Conservation (phyloP, 2,113 vertebrate species). For the Seriola quinqueradiata region DNA sequence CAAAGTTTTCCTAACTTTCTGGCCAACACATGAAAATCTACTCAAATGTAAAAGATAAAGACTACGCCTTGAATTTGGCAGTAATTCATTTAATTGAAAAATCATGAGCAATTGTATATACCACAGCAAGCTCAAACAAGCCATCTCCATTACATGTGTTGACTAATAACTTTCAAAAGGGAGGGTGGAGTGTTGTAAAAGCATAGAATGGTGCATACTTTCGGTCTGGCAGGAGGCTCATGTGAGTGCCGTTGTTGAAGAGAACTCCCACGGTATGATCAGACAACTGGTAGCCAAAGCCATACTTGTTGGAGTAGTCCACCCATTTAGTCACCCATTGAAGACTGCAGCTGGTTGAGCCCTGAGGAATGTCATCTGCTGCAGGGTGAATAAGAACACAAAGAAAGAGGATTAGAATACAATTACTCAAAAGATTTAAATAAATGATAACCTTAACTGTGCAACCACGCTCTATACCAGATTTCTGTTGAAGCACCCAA, state of each 20-base stretch:
- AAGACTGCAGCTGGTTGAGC: conserved; percentile 88
- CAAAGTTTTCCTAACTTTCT: neutral
- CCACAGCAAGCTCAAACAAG: conserved; percentile 45
- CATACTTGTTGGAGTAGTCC: conserved; percentile 99
- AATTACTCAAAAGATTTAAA: neutral
- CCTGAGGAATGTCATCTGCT: conserved; percentile 90
- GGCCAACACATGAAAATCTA: neutral
- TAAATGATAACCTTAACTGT: neutral
- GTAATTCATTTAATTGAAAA: neutral
- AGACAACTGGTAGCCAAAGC: conserved; percentile 98
- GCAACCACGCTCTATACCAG: neutral
- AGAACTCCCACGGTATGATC: conserved; percentile 97
- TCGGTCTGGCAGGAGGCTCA: conserved; percentile 97
- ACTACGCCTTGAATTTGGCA: neutral
- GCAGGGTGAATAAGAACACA: conserved; percentile 34
- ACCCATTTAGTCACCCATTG: conserved; percentile 99
- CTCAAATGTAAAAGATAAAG: neutral
- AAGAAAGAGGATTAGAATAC: conserved; percentile 47
- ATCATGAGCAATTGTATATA: neutral
- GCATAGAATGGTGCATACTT: conserved; percentile 85
- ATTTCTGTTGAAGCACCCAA: neutral
- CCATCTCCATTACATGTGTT: neutral
- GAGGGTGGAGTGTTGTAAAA: conserved; percentile 36
- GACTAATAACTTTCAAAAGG: conserved; percentile 41
- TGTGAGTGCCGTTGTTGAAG: conserved; percentile 98